Evolutionary conservation across 2,797 vertebrate genomes (phyloP).

Genomic region (Sciaenops ocellatus): DNA sequence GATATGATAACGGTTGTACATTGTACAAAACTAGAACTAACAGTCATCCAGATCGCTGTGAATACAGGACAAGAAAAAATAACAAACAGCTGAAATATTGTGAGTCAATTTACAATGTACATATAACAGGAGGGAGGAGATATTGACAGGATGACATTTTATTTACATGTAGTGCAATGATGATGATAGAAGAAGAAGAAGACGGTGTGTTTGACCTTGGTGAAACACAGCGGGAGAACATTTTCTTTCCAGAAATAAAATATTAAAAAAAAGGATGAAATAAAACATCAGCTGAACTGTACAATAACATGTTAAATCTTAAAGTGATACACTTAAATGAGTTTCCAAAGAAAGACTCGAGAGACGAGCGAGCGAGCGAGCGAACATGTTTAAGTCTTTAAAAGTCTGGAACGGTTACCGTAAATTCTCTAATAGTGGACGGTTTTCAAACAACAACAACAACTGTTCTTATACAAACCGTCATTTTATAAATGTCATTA

Average conservation of each 20-base stretch:
- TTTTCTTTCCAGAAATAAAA: background rate
- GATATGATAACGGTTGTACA: constrained; percentile 60
- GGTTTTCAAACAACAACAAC: background rate
- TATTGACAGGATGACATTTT: constrained; percentile 35
- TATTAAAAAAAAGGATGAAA: background rate
- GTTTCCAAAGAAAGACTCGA: constrained; percentile 17
- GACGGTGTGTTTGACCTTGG: background rate
- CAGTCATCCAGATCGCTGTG: constrained; percentile 55
- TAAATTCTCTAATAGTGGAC: constrained; percentile 44
- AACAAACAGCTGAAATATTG: constrained; percentile 15
- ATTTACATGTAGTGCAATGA: constrained; percentile 82
- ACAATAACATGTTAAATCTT: constrained; percentile 41
- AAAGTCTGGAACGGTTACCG: constrained; percentile 4
- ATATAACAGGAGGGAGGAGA: constrained; percentile 23
- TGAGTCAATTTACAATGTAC: constrained; percentile 55
- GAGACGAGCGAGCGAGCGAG: background rate
- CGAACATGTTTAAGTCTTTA: too few species aligned
- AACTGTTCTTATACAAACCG: too few species aligned
- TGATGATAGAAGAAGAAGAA: background rate
- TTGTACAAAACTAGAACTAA: constrained; percentile 73
- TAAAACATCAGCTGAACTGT: constrained; percentile 23
- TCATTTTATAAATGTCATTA: too few species aligned
- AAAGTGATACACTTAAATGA: constrained; percentile 54
- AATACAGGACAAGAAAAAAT: background rate
- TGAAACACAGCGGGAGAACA: background rate